phyloP scores from a whole-genome alignment of 2,797 vertebrate genomes.

The Valencia hispanica region DNA sequence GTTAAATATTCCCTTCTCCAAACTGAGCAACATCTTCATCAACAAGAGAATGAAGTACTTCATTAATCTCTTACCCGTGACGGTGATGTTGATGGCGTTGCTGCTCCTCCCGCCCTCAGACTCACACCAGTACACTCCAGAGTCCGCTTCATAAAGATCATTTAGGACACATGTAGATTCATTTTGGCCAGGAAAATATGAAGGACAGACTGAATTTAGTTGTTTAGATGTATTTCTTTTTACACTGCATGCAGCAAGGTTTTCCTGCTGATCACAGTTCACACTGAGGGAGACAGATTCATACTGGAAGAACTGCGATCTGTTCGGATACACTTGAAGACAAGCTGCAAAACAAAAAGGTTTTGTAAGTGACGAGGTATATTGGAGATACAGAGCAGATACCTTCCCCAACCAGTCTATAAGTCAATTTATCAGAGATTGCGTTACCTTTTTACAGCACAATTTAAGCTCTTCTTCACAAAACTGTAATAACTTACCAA shows the following conservation, averaged over 20 bases:
- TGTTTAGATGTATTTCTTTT: constrained; percentile 4
- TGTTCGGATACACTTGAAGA: background rate
- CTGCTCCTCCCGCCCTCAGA: background rate
- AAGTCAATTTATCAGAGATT: background rate
- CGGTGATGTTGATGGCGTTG: background rate
- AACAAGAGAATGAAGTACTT: background rate
- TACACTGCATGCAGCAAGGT: background rate
- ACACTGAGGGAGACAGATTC: background rate
- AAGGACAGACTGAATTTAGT: background rate
- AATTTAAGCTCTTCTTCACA: background rate
- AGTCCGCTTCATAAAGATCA: background rate
- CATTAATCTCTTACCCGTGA: background rate
- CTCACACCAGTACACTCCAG: constrained; percentile 16
- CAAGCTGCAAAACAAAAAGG: background rate
- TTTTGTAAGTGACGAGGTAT: background rate
- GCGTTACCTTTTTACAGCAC: background rate
- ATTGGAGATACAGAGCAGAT: background rate
- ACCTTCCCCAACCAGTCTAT: too few relatives aligned
- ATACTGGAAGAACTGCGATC: constrained; percentile 18
- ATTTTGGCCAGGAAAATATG: background rate
- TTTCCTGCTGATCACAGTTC: background rate
- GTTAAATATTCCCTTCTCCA: background rate
- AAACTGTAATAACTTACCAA: background rate
- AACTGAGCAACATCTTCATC: background rate
- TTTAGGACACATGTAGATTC: background rate